Conservation (phyloP, 2,888 invertebrate species). For the Trichacis sp. region DNA sequence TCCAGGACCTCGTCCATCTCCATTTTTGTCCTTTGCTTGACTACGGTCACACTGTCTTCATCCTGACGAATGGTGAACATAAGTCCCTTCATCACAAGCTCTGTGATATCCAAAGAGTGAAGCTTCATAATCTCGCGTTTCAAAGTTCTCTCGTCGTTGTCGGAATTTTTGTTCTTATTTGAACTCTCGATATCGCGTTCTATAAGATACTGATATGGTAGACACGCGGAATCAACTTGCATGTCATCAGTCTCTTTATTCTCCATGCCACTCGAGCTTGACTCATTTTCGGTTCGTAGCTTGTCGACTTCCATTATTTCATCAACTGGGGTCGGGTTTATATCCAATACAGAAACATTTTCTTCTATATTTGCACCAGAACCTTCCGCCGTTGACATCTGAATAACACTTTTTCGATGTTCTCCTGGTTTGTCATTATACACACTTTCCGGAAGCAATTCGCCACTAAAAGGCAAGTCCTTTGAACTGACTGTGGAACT, state of each 20-base stretch:
- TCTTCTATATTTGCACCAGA: no score
- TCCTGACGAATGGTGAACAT: constrained; percentile 66
- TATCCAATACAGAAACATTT: no score
- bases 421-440: no score
- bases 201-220: constrained; percentile 61
- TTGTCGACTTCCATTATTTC: background rate
- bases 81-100: constrained; percentile 66
- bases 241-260: constrained; percentile 37
- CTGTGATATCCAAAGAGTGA: constrained; percentile 63
- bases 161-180: constrained; percentile 20
- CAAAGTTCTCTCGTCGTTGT: background rate
- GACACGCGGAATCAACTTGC: constrained; percentile 46
- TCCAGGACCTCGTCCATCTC: constrained; percentile 65
- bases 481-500: no score
- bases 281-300: background rate
- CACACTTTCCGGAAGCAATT: no score
- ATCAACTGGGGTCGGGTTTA: no score
- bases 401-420: no score
- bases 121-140: constrained; percentile 37
- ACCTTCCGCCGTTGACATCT: no score
- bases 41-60: constrained; percentile 58
- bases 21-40: constrained; percentile 63
- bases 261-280: background rate
- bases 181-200: constrained; percentile 58
- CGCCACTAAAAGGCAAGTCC: no score